These are phyloP conservation scores for Pheosia gnoma DNA, from an alignment of 2,888 invertebrate species.

Conservation along the genomic window DNA sequence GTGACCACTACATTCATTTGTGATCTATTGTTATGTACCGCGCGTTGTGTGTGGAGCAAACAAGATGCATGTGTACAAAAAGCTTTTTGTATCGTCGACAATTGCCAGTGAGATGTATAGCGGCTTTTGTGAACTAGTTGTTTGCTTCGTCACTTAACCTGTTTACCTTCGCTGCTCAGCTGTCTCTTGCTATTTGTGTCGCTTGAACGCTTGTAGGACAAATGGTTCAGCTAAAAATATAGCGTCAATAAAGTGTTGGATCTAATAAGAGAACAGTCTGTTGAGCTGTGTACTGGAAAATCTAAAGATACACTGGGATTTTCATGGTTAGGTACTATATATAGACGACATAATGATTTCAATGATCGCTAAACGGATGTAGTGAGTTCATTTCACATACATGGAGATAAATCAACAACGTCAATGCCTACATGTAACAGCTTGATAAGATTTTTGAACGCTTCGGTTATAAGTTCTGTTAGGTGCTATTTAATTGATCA, in stretches of 20 bases:
- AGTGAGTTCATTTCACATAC: no score
- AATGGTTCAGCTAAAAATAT: background rate
- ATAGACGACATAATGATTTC: background rate
- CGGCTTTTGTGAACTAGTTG: slow-evolving; percentile 21
- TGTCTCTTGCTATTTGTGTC: slow-evolving; percentile 15
- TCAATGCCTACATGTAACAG: no score
- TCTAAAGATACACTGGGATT: background rate
- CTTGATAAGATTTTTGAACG: no score
- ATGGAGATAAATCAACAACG: no score
- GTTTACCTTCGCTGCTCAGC: slow-evolving; percentile 18
- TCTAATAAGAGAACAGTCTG: background rate
- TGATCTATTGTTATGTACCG: slow-evolving; percentile 41
- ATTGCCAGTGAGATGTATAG: background rate
- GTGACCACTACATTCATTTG: slow-evolving; percentile 38
- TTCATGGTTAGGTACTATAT: background rate
- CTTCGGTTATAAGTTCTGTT: no score
- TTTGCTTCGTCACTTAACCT: slow-evolving; percentile 13
- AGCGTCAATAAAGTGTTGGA: background rate
- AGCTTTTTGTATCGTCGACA: slow-evolving; percentile 3
- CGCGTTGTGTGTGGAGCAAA: slow-evolving; percentile 26
- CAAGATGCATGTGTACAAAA: slow-evolving; percentile 21
- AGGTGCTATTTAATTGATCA: no score
- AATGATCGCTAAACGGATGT: background rate
- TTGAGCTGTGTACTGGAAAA: background rate
- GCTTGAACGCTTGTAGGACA: background rate